Evolutionary conservation across 2,797 vertebrate genomes (phyloP).

Genomic region (Sebastolobus alascanus): DNA sequence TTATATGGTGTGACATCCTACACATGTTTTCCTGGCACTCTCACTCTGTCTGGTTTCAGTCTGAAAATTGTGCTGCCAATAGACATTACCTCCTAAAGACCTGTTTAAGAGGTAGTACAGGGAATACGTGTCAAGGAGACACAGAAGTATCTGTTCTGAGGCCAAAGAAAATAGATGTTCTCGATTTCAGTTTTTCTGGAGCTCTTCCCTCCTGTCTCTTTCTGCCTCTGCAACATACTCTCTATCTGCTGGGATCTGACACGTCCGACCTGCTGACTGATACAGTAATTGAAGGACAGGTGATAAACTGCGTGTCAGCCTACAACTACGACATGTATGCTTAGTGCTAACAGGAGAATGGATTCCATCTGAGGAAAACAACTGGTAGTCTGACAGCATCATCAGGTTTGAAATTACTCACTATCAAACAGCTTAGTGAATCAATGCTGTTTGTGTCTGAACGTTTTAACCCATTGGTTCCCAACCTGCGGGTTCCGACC

Average conservation of each 20-base stretch:
- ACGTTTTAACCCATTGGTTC: constrained; percentile 3
- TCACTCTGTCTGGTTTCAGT: constrained; percentile 35
- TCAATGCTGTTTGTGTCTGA: constrained; percentile 14
- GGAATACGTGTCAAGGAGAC: constrained; percentile 23
- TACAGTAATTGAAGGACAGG: constrained; percentile 48
- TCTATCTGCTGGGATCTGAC: constrained; percentile 34
- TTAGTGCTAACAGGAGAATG: constrained; percentile 27
- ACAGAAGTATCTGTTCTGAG: constrained; percentile 8
- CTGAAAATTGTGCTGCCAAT: constrained; percentile 46
- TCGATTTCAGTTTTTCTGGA: constrained; percentile 16
- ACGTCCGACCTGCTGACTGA: constrained; percentile 29
- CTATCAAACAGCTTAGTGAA: constrained; percentile 24
- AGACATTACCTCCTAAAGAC: constrained; percentile 46
- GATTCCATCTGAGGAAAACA: constrained; percentile 32
- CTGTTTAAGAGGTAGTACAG: constrained; percentile 23
- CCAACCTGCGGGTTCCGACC: no score
- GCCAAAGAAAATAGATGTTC: constrained; percentile 35
- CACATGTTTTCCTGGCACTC: constrained; percentile 39
- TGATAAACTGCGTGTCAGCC: constrained; percentile 51
- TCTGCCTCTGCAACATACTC: constrained; percentile 6
- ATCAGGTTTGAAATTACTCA: constrained; percentile 48
- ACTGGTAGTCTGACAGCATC: constrained; percentile 13
- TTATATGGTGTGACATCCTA: constrained; percentile 48
- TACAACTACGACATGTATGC: constrained; percentile 25
- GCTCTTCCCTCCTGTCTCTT: constrained; percentile 10